Percentiles rank a stretch among this genome's conserved stretches.
phyloP scores from a whole-genome alignment of 2,113 vertebrate species.

The Podocnemis expansa region DNA sequence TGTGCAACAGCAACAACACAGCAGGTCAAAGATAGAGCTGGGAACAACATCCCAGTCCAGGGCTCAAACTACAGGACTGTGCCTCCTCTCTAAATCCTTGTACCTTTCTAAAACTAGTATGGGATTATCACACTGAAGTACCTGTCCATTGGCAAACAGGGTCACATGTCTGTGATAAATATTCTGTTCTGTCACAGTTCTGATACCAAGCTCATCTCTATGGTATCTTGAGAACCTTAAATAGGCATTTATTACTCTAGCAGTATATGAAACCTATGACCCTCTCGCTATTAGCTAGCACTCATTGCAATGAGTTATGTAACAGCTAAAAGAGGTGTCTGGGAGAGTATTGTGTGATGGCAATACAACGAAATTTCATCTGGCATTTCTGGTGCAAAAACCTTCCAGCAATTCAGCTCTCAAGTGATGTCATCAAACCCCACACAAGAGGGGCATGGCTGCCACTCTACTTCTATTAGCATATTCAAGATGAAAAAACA shows the following conservation, averaged over 20 bases:
- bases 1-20: neutral
- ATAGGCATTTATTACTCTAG: accelerated
- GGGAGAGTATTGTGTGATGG: neutral
- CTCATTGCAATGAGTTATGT: neutral
- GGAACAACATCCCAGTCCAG: neutral
- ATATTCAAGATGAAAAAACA: neutral
- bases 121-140: neutral
- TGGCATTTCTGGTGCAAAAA: neutral
- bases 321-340: neutral
- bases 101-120: neutral
- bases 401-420: neutral
- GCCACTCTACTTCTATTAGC: neutral
- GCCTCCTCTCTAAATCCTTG: neutral
- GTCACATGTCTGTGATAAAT: neutral
- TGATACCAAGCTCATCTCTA: neutral
- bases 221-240: accelerated
- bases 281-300: neutral
- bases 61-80: neutral
- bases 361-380: neutral
- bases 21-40: neutral
- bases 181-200: neutral
- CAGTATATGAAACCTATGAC: accelerated
- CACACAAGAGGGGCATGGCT: neutral
- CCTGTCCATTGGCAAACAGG: neutral
- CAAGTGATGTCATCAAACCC: neutral